phyloP scores from a whole-genome alignment of 2,797 vertebrate species.

The Helostoma temminkii region DNA sequence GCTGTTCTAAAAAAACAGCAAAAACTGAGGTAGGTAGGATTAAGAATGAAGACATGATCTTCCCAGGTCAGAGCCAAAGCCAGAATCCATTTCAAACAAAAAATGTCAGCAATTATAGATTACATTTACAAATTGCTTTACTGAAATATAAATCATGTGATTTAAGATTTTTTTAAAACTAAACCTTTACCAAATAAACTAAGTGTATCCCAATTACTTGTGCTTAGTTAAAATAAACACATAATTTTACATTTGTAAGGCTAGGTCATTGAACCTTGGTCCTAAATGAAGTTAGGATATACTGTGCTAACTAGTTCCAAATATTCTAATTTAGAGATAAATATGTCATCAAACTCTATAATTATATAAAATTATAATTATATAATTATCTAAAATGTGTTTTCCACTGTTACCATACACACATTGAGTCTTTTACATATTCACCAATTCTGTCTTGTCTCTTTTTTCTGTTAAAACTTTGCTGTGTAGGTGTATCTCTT shows the following conservation, averaged over 20 bases:
- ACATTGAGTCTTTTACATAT: not conserved
- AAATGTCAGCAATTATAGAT: slow-evolving; percentile 1
- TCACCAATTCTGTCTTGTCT: slow-evolving; percentile 10
- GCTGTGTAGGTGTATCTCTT: slow-evolving; percentile 25
- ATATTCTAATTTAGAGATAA: not conserved
- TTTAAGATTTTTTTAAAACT: no score
- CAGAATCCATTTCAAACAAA: slow-evolving; percentile 6
- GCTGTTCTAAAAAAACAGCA: not conserved
- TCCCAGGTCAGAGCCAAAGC: not conserved
- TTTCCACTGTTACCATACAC: no score
- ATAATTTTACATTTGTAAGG: no score
- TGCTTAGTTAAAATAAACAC: no score
- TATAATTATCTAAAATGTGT: no score
- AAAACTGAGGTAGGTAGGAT: slow-evolving; percentile 10
- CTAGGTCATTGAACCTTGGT: no score
- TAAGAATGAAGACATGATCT: not conserved
- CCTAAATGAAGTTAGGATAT: not conserved
- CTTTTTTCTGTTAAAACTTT: slow-evolving; percentile 6
- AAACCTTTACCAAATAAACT: no score
- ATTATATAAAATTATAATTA: no score
- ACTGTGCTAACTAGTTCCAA: not conserved
- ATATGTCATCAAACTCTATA: no score
- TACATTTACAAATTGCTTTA: not conserved
- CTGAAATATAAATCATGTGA: no score
- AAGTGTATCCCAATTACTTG: not conserved